phyloP scores from a whole-genome alignment of 2,888 invertebrate species.

The Pyrrhia umbra region DNA sequence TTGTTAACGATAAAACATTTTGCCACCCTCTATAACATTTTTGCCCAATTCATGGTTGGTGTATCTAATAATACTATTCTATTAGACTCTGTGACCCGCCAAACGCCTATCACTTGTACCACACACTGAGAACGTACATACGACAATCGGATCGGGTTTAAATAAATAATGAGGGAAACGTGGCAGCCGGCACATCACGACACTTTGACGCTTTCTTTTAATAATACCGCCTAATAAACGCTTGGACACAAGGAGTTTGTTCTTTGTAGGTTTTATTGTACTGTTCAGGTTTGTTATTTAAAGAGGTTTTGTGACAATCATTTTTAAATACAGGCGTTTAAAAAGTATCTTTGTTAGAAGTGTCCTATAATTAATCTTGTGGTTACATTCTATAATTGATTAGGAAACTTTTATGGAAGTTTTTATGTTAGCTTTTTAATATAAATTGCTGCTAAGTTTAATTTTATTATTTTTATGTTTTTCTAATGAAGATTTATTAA shows the following conservation, averaged over 20 bases:
- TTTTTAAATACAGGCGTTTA: slow-evolving; percentile 14
- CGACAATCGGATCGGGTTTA: slow-evolving; percentile 87
- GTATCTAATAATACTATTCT: too few relatives aligned
- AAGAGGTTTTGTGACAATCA: slow-evolving; percentile 3
- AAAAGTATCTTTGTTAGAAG: slow-evolving; percentile 1
- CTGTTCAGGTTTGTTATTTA: not conserved
- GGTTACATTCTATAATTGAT: not conserved
- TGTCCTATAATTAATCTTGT: not conserved
- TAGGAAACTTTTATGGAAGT: not conserved
- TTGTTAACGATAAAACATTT: too few relatives aligned
- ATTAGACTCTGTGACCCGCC: too few relatives aligned
- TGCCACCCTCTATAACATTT: too few relatives aligned
- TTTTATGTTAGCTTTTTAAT: not conserved
- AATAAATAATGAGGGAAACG: slow-evolving; percentile 88
- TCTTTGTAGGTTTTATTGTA: slow-evolving; percentile 26
- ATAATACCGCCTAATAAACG: slow-evolving; percentile 70
- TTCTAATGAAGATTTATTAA: too few relatives aligned
- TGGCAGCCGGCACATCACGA: slow-evolving; percentile 73
- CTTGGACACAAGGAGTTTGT: slow-evolving; percentile 22
- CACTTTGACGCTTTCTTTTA: slow-evolving; percentile 75
- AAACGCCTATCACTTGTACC: slow-evolving; percentile 56
- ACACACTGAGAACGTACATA: slow-evolving; percentile 71
- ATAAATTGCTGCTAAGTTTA: not conserved
- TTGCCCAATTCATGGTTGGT: too few relatives aligned
- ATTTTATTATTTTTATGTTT: not conserved